Evolutionary conservation across 2,113 vertebrate genomes (phyloP), one percentile per base, ranked within the genome.

Genomic region (Brachypodius melanocephalos): DNA sequence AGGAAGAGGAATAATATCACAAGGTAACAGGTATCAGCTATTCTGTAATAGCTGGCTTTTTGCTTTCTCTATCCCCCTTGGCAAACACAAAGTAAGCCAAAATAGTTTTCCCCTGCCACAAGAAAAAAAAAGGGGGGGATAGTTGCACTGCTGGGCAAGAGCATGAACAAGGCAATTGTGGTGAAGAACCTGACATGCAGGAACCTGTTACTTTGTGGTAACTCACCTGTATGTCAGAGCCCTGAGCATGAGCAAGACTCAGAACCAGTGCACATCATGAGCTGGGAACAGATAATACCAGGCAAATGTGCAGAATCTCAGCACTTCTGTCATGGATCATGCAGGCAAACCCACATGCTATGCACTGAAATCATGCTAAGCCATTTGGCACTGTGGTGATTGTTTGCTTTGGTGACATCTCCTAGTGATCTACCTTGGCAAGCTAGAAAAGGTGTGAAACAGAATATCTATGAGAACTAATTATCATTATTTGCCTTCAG

Each of bases 131-230:
- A 19, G 5, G 8, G 32, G n/a, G 20, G 19, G 36, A 69, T 24
- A 51, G 59, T 67, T 65, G 51, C 63, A 34, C 8, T 69, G 75
- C 59, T n/a, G 79, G 76, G 83, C 32, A 61, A 72, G 51, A 83
- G 59, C 79, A 58, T 1, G 54, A 94, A 54, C 49, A 51, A 66
- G 63, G 71, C 78, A 94, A 8, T 31, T 66, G 88, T 38, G 69
- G 90, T 76, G 92, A 86, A 86, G 90, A 88, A 74, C 38, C 3
- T 59, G 88, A 77, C 88, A 10, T 58, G 95, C 75, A 88, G 90
- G 51, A 93, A 81, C 96, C 74, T 94, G 96, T 58, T 77, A 24
- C 3, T 4, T 29, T 43, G 58, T 3, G 8, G 75, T 49, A 93
- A 69, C 48, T 74, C 7, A 17, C 63, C 58, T 58, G 36, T 43